phyloP scores from a whole-genome alignment of 30 jellyfish, hydroid and myxozoan species.

The Pseudorhiza aurosa region DNA sequence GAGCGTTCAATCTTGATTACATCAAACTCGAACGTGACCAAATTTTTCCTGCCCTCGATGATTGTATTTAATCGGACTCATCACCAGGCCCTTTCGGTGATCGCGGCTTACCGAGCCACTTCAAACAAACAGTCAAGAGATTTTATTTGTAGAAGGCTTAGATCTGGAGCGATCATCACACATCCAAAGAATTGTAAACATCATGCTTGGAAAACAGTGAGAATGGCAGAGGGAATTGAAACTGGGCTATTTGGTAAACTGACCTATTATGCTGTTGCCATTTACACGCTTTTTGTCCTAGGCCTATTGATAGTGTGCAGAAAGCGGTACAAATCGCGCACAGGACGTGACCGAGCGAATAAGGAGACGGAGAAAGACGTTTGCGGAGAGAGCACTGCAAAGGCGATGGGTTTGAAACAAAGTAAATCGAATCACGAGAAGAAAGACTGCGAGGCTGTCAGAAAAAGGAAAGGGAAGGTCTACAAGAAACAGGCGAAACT shows the following conservation, averaged over 20 bases:
- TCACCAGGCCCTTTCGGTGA: slow-evolving; percentile 22
- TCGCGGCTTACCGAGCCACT: slow-evolving; percentile 3
- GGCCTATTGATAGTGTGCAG: slow-evolving; percentile 78
- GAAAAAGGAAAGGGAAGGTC: slow-evolving; percentile 3
- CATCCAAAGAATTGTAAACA: slow-evolving; percentile 19
- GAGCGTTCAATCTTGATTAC: too few species aligned
- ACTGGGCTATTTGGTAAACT: slow-evolving; percentile 66
- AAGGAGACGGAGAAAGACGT: not conserved
- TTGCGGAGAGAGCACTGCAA: not conserved
- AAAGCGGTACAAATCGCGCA: slow-evolving; percentile 66
- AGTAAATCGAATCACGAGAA: slow-evolving; percentile 25
- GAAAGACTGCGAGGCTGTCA: not conserved
- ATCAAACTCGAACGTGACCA: too few species aligned
- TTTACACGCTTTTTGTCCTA: slow-evolving; percentile 63
- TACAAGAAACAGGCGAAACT: not conserved
- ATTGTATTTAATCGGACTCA: too few species aligned
- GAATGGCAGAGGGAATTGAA: slow-evolving; percentile 83
- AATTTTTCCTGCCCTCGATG: too few species aligned
- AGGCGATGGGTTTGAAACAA: slow-evolving; percentile 47
- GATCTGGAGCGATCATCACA: slow-evolving; percentile 37
- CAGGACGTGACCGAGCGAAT: slow-evolving; percentile 7
- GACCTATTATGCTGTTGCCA: slow-evolving; percentile 71
- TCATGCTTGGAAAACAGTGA: slow-evolving; percentile 62
- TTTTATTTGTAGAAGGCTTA: slow-evolving; percentile 44
- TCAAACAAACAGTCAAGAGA: slow-evolving; percentile 26